A percentile compares a stretch with the other conserved stretches of the same genome.
phyloP scores from a whole-genome alignment of 2,797 vertebrate genomes.

The Darevskia nairensis region DNA sequence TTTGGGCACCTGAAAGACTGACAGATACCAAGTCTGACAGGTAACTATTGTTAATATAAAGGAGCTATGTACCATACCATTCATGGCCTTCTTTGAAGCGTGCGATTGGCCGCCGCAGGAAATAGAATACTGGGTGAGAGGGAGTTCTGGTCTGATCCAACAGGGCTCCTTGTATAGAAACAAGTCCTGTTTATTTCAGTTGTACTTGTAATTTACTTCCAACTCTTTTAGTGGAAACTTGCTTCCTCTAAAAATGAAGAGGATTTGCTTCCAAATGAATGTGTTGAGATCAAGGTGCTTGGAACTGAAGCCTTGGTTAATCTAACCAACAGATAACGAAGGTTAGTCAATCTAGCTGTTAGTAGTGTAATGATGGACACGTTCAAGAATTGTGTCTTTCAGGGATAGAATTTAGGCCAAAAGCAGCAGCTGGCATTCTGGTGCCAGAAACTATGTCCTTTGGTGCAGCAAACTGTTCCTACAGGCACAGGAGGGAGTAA shows the following conservation, averaged over 20 bases:
- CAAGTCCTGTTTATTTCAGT: neutral
- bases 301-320: neutral
- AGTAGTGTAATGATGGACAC: neutral
- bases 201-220: neutral
- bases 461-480: neutral
- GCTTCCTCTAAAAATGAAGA: neutral
- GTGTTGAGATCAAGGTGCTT: neutral
- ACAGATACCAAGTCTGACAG: neutral
- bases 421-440: neutral
- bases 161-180: neutral
- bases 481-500: neutral
- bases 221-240: neutral
- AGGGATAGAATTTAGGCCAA: neutral
- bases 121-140: neutral
- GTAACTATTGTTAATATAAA: neutral
- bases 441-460: neutral
- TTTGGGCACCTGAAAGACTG: neutral
- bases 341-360: neutral
- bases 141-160: too few species aligned
- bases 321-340: neutral
- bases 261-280: neutral
- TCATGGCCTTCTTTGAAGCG: too few species aligned
- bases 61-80: neutral
- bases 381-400: neutral
- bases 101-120: too few species aligned